These are phyloP conservation scores for Mus caroli DNA, from an alignment of 2,797 vertebrate species.

Conservation along the genomic window DNA sequence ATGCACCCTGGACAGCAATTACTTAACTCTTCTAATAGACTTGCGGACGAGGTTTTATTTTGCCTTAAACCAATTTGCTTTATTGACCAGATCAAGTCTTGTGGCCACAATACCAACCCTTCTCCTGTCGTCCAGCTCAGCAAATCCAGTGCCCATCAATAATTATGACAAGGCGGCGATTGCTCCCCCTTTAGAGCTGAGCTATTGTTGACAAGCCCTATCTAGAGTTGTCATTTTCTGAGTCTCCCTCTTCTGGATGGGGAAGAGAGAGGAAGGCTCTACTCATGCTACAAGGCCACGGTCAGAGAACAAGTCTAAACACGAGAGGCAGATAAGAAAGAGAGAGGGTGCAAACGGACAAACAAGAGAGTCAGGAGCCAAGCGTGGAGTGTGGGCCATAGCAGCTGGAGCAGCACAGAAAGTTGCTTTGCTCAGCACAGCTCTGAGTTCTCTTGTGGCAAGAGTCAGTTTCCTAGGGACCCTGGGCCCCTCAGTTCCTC, in stretches of 20 bases:
- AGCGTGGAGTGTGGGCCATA: rapidly evolving
- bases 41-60: conserved; percentile 76
- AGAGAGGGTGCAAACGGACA: not conserved
- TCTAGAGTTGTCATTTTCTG: not conserved
- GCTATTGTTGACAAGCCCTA: not conserved
- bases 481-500: not conserved
- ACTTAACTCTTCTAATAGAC: conserved; percentile 79
- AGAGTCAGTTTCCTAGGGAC: not conserved
- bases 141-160: conserved; percentile 58
- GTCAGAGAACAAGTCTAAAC: not conserved
- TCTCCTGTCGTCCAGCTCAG: conserved; percentile 50
- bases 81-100: conserved; percentile 81
- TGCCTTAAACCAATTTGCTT: conserved; percentile 81
- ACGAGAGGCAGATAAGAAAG: not conserved
- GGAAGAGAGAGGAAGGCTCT: not conserved
- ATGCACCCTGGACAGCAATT: conserved; percentile 74
- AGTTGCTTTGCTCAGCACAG: not conserved
- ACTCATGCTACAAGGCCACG: not conserved
- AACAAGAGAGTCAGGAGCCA: not conserved
- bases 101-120: conserved; percentile 71
- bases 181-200: conserved; percentile 6
- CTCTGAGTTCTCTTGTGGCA: not conserved
- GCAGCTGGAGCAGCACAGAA: not conserved
- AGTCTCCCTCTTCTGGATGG: not conserved
- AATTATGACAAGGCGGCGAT: conserved; percentile 54